Evolutionary conservation across 2,888 invertebrate genomes (phyloP), one percentile per base, ranked within the genome.

Genomic region (Phalera bucephala): DNA sequence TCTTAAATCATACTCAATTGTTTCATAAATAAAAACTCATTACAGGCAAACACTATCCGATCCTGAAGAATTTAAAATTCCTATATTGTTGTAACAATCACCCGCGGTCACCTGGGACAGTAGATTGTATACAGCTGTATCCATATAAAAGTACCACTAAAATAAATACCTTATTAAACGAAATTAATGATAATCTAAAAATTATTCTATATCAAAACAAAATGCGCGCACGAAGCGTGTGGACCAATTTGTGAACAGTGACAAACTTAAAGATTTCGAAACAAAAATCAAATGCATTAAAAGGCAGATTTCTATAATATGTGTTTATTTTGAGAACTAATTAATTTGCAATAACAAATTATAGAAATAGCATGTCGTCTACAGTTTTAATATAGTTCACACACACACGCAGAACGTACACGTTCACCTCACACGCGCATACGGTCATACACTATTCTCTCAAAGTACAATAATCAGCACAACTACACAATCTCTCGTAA

Each of bases 131-230:
- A 89, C 88, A 80, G 78, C 69, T 79, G 88, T 89, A 89, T 89
- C 88, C 88, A 77, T 80, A 79, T 74, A 73, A 80, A 75, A 78
- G 74, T 86, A 84, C 67, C 82, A 81, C 88, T 88, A 87, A 88
- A 89, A 89, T 89, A 89, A 89, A 89, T 89, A 89, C 78, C 88
- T 89, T 88, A 87, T 67, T 65, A 77, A 81, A 80, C 81, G 71
- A 84, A 77, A 75, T 79, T 82, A 85, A 84, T 76, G 78, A 80
- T 81, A 82, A 64, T 71, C 78, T 83, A 80, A 77, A 45, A 70
- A 75, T 75, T 76, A 80, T 66, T 63, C 68, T 80, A 80, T 64
- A 65, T 48, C 52, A 61, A 69, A 50, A 66, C 72, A 83, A 71
- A 77, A 85, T 84, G 85, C 84, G 83, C 83, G 73, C 70, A 69